These are phyloP conservation scores for Gymnothorax javanicus DNA, from an alignment of 2,797 vertebrate species.

Conservation along the genomic window DNA sequence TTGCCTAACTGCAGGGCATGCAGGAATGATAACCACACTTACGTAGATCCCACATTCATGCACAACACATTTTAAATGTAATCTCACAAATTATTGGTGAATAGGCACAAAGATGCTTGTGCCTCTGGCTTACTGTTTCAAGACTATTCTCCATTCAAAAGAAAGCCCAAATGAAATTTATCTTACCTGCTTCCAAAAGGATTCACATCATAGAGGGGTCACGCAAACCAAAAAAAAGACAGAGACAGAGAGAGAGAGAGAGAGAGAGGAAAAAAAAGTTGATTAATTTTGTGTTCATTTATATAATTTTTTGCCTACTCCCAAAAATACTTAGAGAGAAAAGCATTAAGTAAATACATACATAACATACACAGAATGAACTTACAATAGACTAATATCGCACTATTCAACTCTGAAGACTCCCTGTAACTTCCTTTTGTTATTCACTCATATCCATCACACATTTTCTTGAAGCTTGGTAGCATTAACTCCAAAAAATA, in stretches of 20 bases:
- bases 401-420: background rate
- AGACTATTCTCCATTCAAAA: background rate
- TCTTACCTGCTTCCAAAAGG: conserved; percentile 56
- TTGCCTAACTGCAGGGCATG: background rate
- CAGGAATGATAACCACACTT: background rate
- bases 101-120: background rate
- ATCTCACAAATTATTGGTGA: background rate
- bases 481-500: no score
- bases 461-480: background rate
- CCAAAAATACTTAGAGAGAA: conserved; percentile 25
- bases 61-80: no score
- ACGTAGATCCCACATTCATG: background rate
- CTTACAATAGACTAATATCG: conserved; percentile 6
- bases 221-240: conserved; percentile 27
- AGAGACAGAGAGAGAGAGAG: conserved; percentile 24
- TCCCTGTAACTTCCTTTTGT: background rate
- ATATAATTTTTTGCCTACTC: conserved; percentile 43
- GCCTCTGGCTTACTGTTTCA: background rate
- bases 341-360: background rate
- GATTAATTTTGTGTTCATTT: conserved; percentile 50
- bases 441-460: background rate
- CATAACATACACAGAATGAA: conserved; percentile 30
- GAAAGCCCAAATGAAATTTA: conserved; percentile 35
- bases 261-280: conserved; percentile 35
- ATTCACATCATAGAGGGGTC: conserved; percentile 21